phyloP scores from a whole-genome alignment of 2,888 invertebrate species.

The Cistogaster globosa region DNA sequence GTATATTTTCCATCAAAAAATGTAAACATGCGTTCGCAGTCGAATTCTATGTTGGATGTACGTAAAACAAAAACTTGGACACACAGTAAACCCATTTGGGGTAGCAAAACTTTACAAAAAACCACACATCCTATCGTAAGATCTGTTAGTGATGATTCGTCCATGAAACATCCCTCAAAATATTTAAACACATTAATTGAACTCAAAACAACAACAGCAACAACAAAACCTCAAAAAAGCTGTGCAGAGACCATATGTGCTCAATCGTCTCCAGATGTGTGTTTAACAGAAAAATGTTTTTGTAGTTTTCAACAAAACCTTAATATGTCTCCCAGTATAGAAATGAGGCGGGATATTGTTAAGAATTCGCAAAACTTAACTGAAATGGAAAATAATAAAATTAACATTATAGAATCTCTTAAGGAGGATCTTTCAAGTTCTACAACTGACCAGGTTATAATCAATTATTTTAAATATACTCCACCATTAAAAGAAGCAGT shows the following conservation, averaged over 20 bases:
- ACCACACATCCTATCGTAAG: slow-evolving; percentile 75
- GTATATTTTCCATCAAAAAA: slow-evolving; percentile 82
- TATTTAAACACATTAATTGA: slow-evolving; percentile 23
- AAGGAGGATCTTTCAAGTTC: slow-evolving; percentile 2
- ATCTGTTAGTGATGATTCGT: slow-evolving; percentile 79
- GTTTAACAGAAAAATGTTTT: slow-evolving; percentile 66
- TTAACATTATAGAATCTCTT: not conserved
- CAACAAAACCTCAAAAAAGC: slow-evolving; percentile 39
- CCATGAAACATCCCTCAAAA: slow-evolving; percentile 65
- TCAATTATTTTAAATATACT: slow-evolving; percentile 9
- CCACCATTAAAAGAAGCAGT: not conserved
- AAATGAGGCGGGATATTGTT: not conserved
- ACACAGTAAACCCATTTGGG: slow-evolving; percentile 15
- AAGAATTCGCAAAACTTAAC: not conserved
- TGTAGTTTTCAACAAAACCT: slow-evolving; percentile 23
- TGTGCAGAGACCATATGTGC: slow-evolving; percentile 74
- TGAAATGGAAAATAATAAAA: slow-evolving; percentile 2
- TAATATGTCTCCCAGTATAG: slow-evolving; percentile 11
- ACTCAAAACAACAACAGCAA: slow-evolving; percentile 14
- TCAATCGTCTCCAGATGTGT: slow-evolving; percentile 77
- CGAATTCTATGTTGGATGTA: slow-evolving; percentile 67
- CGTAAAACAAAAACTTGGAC: slow-evolving; percentile 71
- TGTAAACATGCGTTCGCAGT: slow-evolving; percentile 67
- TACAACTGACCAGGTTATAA: slow-evolving; percentile 6
- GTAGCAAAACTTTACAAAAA: slow-evolving; percentile 52